Conservation (phyloP, 2,797 vertebrate genomes). For the Poliocrania exsul region DNA sequence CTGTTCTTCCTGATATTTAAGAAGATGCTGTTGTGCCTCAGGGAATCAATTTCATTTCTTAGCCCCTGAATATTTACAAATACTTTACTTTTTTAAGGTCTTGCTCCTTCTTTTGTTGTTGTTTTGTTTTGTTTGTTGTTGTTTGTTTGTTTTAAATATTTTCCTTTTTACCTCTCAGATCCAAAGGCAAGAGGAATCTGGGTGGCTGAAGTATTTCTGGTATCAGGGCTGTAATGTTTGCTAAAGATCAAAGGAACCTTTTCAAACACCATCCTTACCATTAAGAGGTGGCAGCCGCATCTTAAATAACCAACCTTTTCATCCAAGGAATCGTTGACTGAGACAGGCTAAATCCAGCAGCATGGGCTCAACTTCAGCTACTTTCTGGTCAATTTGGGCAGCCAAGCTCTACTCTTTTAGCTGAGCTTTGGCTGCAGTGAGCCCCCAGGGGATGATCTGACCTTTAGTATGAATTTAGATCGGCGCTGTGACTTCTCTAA, state of each 20-base stretch:
- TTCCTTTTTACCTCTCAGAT: neutral
- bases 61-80: neutral
- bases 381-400: neutral
- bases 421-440: neutral
- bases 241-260: conserved; percentile 38
- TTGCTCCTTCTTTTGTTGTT: neutral
- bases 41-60: neutral
- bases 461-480: conserved; percentile 49
- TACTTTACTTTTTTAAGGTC: neutral
- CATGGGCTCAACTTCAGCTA: neutral
- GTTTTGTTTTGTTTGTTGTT: neutral
- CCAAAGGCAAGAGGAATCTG: neutral
- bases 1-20: neutral
- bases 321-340: neutral
- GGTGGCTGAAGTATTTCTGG: neutral
- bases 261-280: neutral
- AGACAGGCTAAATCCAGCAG: neutral
- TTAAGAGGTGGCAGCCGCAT: neutral
- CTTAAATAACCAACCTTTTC: neutral
- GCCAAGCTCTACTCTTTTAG: neutral
- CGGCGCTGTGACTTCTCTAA: neutral
- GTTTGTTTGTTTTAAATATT: neutral
- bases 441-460: conserved; percentile 10
- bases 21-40: neutral
- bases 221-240: neutral